A percentile compares a stretch with the other conserved stretches of the same genome.
These are phyloP conservation scores for Drosophila gunungcola DNA, from an alignment of 1,140 invertebrate genomes.

Conservation along the genomic window DNA sequence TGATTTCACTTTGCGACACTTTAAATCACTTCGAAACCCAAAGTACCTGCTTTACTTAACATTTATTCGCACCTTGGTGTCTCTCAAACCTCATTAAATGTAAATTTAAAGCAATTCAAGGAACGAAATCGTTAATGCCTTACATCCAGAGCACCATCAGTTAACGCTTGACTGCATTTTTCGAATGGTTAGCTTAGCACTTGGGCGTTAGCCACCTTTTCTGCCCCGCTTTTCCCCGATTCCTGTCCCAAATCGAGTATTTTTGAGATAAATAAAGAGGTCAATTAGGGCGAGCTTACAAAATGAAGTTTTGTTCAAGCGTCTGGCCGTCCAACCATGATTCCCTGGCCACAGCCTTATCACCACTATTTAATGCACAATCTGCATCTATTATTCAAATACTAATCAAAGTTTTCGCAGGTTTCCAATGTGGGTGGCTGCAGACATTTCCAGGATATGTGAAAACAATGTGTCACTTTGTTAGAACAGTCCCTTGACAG, in stretches of 20 bases:
- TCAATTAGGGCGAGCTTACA: slow-evolving; percentile 7
- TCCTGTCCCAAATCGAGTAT: slow-evolving; percentile 14
- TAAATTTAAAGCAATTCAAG: slow-evolving; percentile 59
- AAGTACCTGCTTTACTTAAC: slow-evolving; percentile 21
- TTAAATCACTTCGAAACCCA: slow-evolving; percentile 1
- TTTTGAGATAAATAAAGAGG: slow-evolving; percentile 61
- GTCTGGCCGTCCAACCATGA: too few relatives aligned
- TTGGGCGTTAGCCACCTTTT: neutral
- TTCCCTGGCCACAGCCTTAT: neutral
- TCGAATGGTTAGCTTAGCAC: slow-evolving; percentile 62
- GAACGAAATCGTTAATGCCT: slow-evolving; percentile 21
- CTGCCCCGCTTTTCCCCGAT: too few relatives aligned
- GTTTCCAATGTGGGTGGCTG: slow-evolving; percentile 20
- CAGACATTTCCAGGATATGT: slow-evolving; percentile 23
- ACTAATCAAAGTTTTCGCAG: slow-evolving; percentile 71
- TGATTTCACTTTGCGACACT: slow-evolving; percentile 27
- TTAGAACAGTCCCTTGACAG: slow-evolving; percentile 44
- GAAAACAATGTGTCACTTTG: slow-evolving; percentile 61
- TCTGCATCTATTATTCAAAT: slow-evolving; percentile 69
- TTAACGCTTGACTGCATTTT: slow-evolving; percentile 67
- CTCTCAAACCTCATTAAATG: slow-evolving; percentile 78
- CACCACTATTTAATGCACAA: slow-evolving; percentile 14
- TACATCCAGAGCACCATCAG: slow-evolving; percentile 54
- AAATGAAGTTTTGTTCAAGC: too few relatives aligned
- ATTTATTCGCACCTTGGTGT: slow-evolving; percentile 63